Evolutionary conservation across 2,797 vertebrate genomes (phyloP), one percentile per base, ranked within the genome.

Genomic region (Syngnathus rostellatus): DNA sequence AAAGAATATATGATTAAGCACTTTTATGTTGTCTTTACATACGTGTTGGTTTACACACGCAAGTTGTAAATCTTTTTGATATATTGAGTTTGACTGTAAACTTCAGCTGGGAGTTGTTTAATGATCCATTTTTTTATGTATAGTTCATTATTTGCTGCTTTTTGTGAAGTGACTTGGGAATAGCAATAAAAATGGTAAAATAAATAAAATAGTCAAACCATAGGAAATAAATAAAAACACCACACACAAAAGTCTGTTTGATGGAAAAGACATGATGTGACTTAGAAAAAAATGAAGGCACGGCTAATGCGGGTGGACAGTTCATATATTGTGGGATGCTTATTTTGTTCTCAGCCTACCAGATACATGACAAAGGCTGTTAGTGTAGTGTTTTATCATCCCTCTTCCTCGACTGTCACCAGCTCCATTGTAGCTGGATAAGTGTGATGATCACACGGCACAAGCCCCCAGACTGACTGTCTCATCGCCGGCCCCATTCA

Each of bases 351-450:
- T 46, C 6, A 31, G 31, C 31, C 14, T 41, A 72, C 80, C 82
- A 63, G 63, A 80, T 80, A 85, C 78, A 81, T 78, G 81, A 87
- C 64, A 77, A 80, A 81, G 74, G 72, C 81, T 81, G 78, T 80
- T 81, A 68, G 79, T 78, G 75, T 73, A 68, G 31, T 31, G 31
- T 55, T 45, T 50, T 61, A 59, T 72, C 69, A 69, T 60, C 59
- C 57, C 67, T 64, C 80, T 72, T 67, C 68, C 75, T 77, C 70
- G 37, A 71, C 87, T 90, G 88, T 91, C 90, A 85, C 88, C 90
- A 60, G 71, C 9, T 68, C 76, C 70, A 82, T 89, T 88, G 87
- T 88, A 64, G 68, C 72, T 64, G 71, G 75, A 68, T 82, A 81
- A 77, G 77, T 75, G 68, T 80, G 71, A 73, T 63, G 68, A 59